phyloP scores from a whole-genome alignment of 1,140 invertebrate species.

The Magallana gigas region DNA sequence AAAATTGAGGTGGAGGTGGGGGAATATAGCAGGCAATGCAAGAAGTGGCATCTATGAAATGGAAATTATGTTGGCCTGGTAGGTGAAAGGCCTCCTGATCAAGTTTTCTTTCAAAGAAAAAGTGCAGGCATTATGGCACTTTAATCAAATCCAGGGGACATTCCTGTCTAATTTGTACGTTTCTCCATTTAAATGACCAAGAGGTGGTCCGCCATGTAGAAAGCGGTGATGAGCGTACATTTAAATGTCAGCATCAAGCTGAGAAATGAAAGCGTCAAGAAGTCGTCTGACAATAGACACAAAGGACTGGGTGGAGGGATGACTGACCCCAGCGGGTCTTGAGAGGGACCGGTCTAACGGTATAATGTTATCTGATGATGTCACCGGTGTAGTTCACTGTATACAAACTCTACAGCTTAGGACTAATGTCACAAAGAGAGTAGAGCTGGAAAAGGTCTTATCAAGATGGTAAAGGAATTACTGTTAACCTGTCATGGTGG shows the following conservation, averaged over 20 bases:
- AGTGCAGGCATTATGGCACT: neutral
- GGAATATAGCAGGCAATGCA: neutral
- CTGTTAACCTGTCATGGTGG: neutral
- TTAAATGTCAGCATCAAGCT: slow-evolving; percentile 27
- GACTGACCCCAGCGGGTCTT: neutral
- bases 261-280: slow-evolving; percentile 27
- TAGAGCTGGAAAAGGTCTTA: neutral
- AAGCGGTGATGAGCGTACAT: neutral
- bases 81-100: neutral
- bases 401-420: neutral
- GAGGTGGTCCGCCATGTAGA: slow-evolving; percentile 5
- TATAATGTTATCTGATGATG: slow-evolving; percentile 9
- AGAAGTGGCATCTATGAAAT: neutral
- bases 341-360: slow-evolving; percentile 3
- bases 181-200: slow-evolving; percentile 12
- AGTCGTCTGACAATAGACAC: neutral
- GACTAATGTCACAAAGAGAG: slow-evolving; percentile 18
- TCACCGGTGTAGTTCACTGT: neutral
- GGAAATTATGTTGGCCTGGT: no score
- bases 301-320: neutral
- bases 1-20: neutral
- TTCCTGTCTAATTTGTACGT: slow-evolving; percentile 19
- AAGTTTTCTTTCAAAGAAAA: neutral
- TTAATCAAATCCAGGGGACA: neutral
- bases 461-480: slow-evolving; percentile 13